Evolutionary conservation across 2,797 vertebrate genomes (phyloP), one percentile per base, ranked within the genome.

Genomic region (Crotalus adamanteus): DNA sequence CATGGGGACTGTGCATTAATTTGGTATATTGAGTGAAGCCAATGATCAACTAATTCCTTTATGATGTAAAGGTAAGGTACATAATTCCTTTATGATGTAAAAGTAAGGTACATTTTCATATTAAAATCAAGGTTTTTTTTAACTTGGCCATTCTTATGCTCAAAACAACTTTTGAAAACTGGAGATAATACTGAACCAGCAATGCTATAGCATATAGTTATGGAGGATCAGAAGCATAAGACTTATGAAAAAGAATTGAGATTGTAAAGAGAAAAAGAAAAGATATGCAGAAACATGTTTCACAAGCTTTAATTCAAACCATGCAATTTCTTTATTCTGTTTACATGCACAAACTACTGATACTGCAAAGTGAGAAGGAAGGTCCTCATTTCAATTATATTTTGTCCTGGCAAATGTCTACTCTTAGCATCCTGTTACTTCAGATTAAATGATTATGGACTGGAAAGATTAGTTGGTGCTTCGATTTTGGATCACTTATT

Each of bases 81-180:
- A 37, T 91, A 86, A 93, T 94, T 0, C 12, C 94, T 95, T 95
- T 78, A 91, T 90, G 90, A 89, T 56, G 56, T 28, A 91, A 6
- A 94, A 94, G 85, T 11, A 6, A 94, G 94, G 78, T 8, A 96
- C 86, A 61, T 94, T 78, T 87, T 92, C 89, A 88, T 95, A 93
- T 94, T 93, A 93, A 92, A 91, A 56, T 47, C 9, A 20, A 51
- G 69, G 31, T 86, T 89, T 73, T 73, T 37, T 94, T 73, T 86
- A 26, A 92, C 63, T 90, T 83, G 51, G 57, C 89, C 91, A 47
- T 63, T 90, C 65, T 93, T 87, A 90, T 14, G 73, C 56, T 37
- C 93, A 96, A 95, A 85, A 86, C 69, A 90, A 22, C 69, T 93
- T 78, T 83, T 93, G 0, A 89, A 92, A 86, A 96, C 92, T 92